phyloP scores from a whole-genome alignment of 2,113 vertebrate genomes.

The Isichthys henryi region DNA sequence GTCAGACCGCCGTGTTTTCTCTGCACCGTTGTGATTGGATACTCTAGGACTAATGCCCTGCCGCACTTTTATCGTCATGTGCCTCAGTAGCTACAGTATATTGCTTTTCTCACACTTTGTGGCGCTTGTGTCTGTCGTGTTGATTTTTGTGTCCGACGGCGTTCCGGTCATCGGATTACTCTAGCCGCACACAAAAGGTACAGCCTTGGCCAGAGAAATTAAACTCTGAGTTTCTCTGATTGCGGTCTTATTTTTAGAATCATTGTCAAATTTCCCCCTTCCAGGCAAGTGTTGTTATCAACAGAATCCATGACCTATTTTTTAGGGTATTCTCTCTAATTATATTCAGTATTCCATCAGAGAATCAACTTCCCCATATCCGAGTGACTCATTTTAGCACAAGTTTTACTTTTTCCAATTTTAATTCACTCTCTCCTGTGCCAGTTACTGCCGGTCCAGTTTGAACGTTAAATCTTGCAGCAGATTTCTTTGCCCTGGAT shows the following conservation, averaged over 20 bases:
- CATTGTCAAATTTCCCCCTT: slow-evolving; percentile 5
- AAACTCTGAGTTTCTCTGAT: slow-evolving; percentile 10
- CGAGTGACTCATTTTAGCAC: slow-evolving; percentile 13
- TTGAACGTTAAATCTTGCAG: slow-evolving; percentile 7
- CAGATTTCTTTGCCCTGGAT: slow-evolving; percentile 1
- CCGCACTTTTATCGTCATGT: not conserved
- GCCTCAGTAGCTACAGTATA: not conserved
- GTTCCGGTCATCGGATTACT: not conserved
- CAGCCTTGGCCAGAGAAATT: not conserved
- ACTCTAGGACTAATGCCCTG: not conserved
- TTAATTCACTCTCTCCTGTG: slow-evolving; percentile 24
- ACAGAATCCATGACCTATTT: slow-evolving; percentile 22
- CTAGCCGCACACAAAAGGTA: not conserved
- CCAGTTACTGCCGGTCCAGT: slow-evolving; percentile 23
- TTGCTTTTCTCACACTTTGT: not conserved
- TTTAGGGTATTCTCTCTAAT: slow-evolving; percentile 25
- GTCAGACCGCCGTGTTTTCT: not conserved
- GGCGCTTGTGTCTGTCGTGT: too few relatives aligned
- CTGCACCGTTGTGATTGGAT: not conserved
- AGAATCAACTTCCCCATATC: slow-evolving; percentile 17
- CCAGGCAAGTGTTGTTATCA: slow-evolving; percentile 16
- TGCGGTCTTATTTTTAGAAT: slow-evolving; percentile 11
- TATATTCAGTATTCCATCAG: slow-evolving; percentile 19
- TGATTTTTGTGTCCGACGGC: not conserved
- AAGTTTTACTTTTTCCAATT: slow-evolving; percentile 25